Evolutionary conservation across 2,797 vertebrate species (phyloP).

Genomic region (Sylvilagus floridanus): DNA sequence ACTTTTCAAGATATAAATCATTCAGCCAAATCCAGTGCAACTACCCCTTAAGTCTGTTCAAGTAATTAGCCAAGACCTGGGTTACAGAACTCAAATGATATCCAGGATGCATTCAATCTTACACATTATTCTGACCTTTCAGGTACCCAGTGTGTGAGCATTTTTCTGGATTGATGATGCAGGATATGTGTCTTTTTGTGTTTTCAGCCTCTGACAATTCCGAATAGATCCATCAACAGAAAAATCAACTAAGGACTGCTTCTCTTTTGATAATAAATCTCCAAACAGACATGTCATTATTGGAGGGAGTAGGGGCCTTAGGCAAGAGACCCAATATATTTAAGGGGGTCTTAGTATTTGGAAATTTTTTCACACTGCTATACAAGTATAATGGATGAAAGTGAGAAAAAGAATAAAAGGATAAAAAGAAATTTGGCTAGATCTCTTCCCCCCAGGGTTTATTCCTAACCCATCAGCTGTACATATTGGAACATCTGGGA

Average conservation of each 20-base stretch:
- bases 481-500: constrained; percentile 3
- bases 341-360: background rate
- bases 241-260: background rate
- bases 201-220: background rate
- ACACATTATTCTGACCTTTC: background rate
- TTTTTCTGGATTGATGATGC: background rate
- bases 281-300: background rate
- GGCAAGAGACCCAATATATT: background rate
- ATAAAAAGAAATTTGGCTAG: constrained; percentile 16
- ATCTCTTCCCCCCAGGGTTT: background rate
- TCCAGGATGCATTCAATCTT: background rate
- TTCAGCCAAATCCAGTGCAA: background rate
- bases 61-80: background rate
- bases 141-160: background rate
- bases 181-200: background rate
- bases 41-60: background rate
- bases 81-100: background rate
- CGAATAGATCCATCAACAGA: background rate
- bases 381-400: background rate
- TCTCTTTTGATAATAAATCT: background rate
- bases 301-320: background rate
- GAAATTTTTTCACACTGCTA: background rate
- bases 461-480: background rate
- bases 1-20: background rate
- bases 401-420: background rate